phyloP scores from a whole-genome alignment of 2,113 vertebrate genomes.

The western clawed frog (Xenopus tropicalis) region UCB_Xtro_10.0 CM004444.2:92747001-92747500 shows the following conservation, averaged over 20 bases:
- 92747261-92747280: slow-evolving; percentile 13
- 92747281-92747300: neutral
- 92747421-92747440: slow-evolving; percentile 15
- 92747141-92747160: neutral
- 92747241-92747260: slow-evolving; percentile 32
- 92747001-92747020: too few species aligned
- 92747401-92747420: slow-evolving; percentile 11
- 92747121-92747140: neutral
- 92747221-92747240: slow-evolving; percentile 29
- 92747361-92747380: slow-evolving; percentile 21
- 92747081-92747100: too few species aligned
- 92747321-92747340: slow-evolving; percentile 4
- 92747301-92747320: neutral
- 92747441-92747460: slow-evolving; percentile 6
- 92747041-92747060: too few species aligned
- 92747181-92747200: neutral
- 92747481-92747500: neutral
- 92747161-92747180: neutral
- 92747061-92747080: too few species aligned
- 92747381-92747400: slow-evolving; percentile 24
- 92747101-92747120: neutral
- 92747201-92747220: slow-evolving; percentile 16
- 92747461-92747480: neutral
- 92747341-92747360: slow-evolving; percentile 10
- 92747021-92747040: too few species aligned